Percentiles rank a stretch among this genome's conserved stretches.
Conservation (phyloP, 2,797 vertebrate genomes). For the Crocodylus rhombifer region DNA sequence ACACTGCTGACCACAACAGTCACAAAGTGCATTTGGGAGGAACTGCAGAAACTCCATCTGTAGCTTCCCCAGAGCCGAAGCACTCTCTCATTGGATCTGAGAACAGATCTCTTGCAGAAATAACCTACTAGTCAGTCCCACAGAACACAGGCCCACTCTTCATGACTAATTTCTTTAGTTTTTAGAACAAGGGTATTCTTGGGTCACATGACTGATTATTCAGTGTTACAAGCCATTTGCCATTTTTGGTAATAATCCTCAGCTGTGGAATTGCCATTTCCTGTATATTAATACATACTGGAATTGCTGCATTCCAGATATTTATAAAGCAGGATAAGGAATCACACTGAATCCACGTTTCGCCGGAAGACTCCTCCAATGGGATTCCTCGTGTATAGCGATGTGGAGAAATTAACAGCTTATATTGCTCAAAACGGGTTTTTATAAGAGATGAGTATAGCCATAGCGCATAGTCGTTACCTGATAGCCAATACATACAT, state of each 20-base stretch:
- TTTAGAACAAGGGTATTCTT: not conserved
- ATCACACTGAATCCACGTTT: not conserved
- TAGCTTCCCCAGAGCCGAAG: conserved; percentile 43
- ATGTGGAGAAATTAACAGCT: not conserved
- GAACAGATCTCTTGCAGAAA: not conserved
- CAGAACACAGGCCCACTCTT: not conserved
- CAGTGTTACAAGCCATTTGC: not conserved
- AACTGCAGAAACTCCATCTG: not conserved
- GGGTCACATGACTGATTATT: not conserved
- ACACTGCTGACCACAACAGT: not conserved
- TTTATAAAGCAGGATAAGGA: accelerated
- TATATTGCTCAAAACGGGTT: not conserved
- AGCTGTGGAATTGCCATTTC: accelerated
- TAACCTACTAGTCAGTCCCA: not conserved
- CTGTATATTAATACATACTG: accelerated
- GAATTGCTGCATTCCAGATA: not conserved
- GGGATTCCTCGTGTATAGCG: not conserved
- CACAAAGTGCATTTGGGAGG: conserved; percentile 40
- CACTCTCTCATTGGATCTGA: accelerated
- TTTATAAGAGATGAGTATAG: not conserved
- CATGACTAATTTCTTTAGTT: not conserved
- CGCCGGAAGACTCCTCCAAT: not conserved
- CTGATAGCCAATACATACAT: not conserved
- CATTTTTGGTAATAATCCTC: not conserved
- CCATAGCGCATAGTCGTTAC: not conserved